phyloP scores from a whole-genome alignment of 1,140 invertebrate species.

The Frieseomelitta varia region DNA sequence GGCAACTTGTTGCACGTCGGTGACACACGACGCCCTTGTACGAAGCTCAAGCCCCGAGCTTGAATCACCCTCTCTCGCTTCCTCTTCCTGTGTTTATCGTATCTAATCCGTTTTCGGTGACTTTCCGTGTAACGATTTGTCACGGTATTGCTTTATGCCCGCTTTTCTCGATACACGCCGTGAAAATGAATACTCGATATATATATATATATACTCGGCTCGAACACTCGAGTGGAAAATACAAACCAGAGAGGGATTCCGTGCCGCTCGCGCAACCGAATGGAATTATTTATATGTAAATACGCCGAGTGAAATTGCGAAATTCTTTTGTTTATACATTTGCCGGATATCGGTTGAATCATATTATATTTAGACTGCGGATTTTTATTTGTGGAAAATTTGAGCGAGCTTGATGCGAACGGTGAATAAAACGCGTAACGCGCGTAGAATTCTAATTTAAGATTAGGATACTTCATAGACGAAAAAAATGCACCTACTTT shows the following conservation, averaged over 20 bases:
- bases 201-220: neutral
- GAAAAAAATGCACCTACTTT: too few relatives aligned
- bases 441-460: too few relatives aligned
- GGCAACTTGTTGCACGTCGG: conserved; percentile 75
- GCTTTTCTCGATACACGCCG: conserved; percentile 16
- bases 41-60: conserved; percentile 63
- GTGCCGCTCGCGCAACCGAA: neutral
- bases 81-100: conserved; percentile 61
- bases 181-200: conserved; percentile 15
- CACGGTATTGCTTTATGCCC: conserved; percentile 44
- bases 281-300: neutral
- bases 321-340: neutral
- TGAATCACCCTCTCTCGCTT: conserved; percentile 39
- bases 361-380: too few relatives aligned
- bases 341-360: neutral
- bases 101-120: conserved; percentile 67
- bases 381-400: too few relatives aligned
- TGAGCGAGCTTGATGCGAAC: too few relatives aligned
- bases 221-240: neutral
- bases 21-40: conserved; percentile 75
- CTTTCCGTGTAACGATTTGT: conserved; percentile 62
- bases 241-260: too few relatives aligned
- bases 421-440: too few relatives aligned
- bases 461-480: too few relatives aligned
- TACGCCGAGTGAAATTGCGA: neutral